A percentile compares a stretch with the other conserved stretches of the same genome.
phyloP scores from a whole-genome alignment of 2,113 vertebrate genomes.

The Trinectes maculatus region DNA sequence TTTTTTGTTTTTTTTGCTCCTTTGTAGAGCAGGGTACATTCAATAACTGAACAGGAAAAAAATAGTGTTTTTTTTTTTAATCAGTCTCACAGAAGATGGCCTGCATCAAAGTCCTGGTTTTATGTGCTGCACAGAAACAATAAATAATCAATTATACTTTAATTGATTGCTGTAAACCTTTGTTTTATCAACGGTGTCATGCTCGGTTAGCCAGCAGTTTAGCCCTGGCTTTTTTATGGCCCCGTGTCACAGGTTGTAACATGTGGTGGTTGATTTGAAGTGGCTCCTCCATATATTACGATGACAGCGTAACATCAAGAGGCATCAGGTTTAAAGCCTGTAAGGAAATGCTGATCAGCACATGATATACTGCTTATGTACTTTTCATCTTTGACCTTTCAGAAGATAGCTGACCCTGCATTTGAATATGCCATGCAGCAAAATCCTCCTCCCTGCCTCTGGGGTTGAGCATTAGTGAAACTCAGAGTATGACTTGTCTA shows the following conservation, averaged over 20 bases:
- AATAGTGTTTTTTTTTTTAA: not conserved
- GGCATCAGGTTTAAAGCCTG: constrained; percentile 37
- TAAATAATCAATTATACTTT: constrained; percentile 42
- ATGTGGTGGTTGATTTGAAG: constrained; percentile 52
- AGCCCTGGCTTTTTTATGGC: constrained; percentile 46
- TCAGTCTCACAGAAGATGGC: not conserved
- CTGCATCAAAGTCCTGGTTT: constrained; percentile 32
- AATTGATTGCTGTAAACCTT: constrained; percentile 61
- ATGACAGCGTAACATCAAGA: constrained; percentile 45
- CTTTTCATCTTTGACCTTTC: constrained; percentile 47
- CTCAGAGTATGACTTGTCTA: no score
- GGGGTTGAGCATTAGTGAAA: constrained; percentile 2
- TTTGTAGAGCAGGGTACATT: no score
- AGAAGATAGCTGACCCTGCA: constrained; percentile 16
- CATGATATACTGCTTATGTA: constrained; percentile 44
- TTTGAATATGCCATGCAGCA: constrained; percentile 6
- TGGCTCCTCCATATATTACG: constrained; percentile 46
- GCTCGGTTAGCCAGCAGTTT: constrained; percentile 54
- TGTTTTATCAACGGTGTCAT: constrained; percentile 59
- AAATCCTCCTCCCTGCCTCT: not conserved
- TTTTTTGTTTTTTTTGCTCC: no score
- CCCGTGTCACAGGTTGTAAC: constrained; percentile 38
- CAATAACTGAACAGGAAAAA: no score
- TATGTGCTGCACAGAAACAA: constrained; percentile 34
- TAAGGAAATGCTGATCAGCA: constrained; percentile 53